A percentile compares a stretch with the other conserved stretches of the same genome.
These are phyloP conservation scores for Hippopotamyrus pictus DNA, from an alignment of 2,797 vertebrate genomes.

Conservation along the genomic window DNA sequence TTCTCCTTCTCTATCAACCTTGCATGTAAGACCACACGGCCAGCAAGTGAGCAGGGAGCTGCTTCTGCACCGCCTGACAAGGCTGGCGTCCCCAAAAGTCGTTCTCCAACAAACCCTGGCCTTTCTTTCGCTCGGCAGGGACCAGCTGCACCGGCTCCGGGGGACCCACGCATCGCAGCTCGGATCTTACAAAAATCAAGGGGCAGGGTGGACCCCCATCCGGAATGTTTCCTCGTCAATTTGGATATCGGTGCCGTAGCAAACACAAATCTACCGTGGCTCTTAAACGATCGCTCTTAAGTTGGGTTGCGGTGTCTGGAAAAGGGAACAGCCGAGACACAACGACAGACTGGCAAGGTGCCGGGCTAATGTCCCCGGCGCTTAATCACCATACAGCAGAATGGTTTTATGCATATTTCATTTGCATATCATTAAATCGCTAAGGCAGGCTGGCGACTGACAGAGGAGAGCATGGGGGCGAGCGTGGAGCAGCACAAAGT, in stretches of 20 bases:
- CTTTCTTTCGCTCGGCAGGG: conserved; percentile 51
- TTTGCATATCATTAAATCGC: conserved; percentile 98
- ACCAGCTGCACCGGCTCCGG: conserved; percentile 54
- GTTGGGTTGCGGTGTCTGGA: conserved; percentile 55
- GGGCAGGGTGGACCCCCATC: conserved; percentile 38
- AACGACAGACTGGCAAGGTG: conserved; percentile 61
- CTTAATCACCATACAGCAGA: conserved; percentile 98
- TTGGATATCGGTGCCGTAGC: conserved; percentile 64
- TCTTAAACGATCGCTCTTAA: conserved; percentile 55
- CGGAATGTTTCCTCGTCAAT: conserved; percentile 65
- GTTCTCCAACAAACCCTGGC: conserved; percentile 59
- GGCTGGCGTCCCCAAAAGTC: conserved; percentile 63
- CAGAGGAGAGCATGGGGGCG: conserved; percentile 57
- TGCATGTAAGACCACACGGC: conserved; percentile 68
- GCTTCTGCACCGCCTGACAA: conserved; percentile 55
- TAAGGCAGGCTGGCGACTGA: conserved; percentile 65
- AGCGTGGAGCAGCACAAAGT: conserved; percentile 62
- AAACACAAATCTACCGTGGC: conserved; percentile 54
- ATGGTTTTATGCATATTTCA: conserved; percentile 99
- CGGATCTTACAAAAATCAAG: conserved; percentile 69
- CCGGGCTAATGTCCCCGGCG: conserved; percentile 87
- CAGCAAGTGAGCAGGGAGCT: conserved; percentile 73
- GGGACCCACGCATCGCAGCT: conserved; percentile 59
- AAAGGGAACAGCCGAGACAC: conserved; percentile 65
- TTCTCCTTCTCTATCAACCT: conserved; percentile 67